Conservation (phyloP, 2,113 vertebrate genomes). For the Miniopterus natalensis region DNA sequence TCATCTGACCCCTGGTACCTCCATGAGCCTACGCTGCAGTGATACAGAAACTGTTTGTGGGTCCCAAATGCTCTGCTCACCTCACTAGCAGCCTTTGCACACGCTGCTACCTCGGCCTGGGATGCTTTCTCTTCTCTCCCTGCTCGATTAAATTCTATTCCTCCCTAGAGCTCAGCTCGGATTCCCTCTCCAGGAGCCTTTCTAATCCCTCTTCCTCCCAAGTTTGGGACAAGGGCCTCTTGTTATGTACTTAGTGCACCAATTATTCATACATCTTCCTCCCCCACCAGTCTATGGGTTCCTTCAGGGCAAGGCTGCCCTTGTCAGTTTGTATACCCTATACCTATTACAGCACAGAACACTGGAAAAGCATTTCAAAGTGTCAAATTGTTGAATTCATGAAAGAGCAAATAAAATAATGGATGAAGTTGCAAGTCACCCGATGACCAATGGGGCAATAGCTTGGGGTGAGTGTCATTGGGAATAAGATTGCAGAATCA, state of each 20-base stretch:
- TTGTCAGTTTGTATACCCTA: not conserved
- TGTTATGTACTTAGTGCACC: not conserved
- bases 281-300: not conserved
- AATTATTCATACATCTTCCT: not conserved
- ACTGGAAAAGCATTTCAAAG: not conserved
- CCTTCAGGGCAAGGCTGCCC: not conserved
- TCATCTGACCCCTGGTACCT: not conserved
- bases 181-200: not conserved
- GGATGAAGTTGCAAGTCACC: not conserved
- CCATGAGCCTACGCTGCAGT: rapidly evolving
- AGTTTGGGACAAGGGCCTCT: not conserved
- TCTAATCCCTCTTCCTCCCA: not conserved
- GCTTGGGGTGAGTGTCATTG: not conserved
- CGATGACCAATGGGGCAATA: not conserved
- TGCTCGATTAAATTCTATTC: not conserved
- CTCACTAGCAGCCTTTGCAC: not conserved
- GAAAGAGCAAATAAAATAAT: constrained; percentile 29
- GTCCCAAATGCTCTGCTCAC: too few relatives aligned
- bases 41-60: rapidly evolving
- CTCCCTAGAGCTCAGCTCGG: not conserved
- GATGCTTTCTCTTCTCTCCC: not conserved
- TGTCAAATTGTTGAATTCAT: not conserved
- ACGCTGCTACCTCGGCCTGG: not conserved
- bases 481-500: not conserved
- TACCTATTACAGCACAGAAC: not conserved